These are phyloP conservation scores for Silurus meridionalis DNA, from an alignment of 2,113 vertebrate species.

Conservation along the genomic window DNA sequence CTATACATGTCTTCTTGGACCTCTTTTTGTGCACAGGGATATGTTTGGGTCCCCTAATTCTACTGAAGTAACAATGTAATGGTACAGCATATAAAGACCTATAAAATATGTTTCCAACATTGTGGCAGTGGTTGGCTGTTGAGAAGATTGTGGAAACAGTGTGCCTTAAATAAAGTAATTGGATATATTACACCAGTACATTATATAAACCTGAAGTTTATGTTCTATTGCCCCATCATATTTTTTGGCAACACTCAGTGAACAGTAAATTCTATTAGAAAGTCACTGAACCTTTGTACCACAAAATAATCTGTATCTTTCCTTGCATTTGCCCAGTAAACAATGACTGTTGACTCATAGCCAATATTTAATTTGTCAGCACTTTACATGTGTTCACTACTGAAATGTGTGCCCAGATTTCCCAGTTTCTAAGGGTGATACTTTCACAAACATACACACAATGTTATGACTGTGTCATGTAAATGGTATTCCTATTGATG, in stretches of 20 bases:
- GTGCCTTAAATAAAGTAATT: background rate
- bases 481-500: conserved; percentile 5
- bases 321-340: background rate
- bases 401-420: conserved; percentile 39
- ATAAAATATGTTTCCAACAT: background rate
- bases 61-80: background rate
- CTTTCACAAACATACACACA: conserved; percentile 31
- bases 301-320: background rate
- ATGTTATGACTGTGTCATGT: conserved; percentile 35
- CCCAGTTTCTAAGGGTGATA: conserved; percentile 20
- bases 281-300: background rate
- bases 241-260: background rate
- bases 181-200: background rate
- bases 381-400: background rate
- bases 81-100: background rate
- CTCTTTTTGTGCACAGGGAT: background rate
- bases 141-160: background rate
- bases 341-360: background rate
- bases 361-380: background rate
- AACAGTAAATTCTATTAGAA: background rate
- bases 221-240: background rate
- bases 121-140: background rate
- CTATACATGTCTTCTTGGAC: background rate
- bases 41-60: background rate
- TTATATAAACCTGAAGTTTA: background rate